A percentile compares a stretch with the other conserved stretches of the same genome.
phyloP scores from a whole-genome alignment of 2,888 invertebrate species.

The Cryptocheilus praepositus region DNA sequence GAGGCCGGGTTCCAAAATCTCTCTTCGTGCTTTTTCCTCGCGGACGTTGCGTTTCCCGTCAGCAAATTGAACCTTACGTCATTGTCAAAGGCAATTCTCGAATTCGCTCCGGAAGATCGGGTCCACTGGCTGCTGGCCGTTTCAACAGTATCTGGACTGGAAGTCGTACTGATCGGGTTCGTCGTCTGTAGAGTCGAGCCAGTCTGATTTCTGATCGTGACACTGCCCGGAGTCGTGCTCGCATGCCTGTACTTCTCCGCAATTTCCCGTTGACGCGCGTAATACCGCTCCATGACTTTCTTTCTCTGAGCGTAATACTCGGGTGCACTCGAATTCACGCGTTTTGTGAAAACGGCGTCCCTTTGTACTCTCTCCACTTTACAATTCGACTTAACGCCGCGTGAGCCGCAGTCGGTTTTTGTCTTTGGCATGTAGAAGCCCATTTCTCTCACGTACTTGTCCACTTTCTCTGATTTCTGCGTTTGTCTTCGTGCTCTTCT shows the following conservation, averaged over 20 bases:
- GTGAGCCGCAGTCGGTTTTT: constrained; percentile 24
- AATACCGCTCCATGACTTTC: constrained; percentile 59
- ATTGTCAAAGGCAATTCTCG: too few relatives aligned
- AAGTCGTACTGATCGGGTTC: background rate
- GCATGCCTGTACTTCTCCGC: constrained; percentile 37
- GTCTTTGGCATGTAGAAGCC: constrained; percentile 9
- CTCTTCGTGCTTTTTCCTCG: too few relatives aligned
- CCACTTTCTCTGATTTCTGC: too few relatives aligned
- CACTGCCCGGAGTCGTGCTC: background rate
- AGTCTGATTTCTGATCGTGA: background rate
- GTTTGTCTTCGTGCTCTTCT: too few relatives aligned
- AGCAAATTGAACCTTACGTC: too few relatives aligned
- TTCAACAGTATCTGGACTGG: background rate
- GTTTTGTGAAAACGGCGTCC: constrained; percentile 22
- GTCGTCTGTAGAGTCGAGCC: background rate
- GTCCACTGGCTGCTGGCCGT: background rate
- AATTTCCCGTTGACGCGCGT: constrained; percentile 54
- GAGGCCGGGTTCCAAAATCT: too few relatives aligned
- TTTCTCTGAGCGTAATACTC: constrained; percentile 58
- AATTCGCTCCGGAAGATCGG: background rate
- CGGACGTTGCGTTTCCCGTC: too few relatives aligned
- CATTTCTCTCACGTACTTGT: too few relatives aligned
- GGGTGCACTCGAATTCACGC: background rate
- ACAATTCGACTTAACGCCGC: constrained; percentile 64
- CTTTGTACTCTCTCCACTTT: constrained; percentile 17